Evolutionary conservation across 37 sponge, comb jelly and placozoan species (phyloP).

Genomic region (Tethya wilhelma): DNA sequence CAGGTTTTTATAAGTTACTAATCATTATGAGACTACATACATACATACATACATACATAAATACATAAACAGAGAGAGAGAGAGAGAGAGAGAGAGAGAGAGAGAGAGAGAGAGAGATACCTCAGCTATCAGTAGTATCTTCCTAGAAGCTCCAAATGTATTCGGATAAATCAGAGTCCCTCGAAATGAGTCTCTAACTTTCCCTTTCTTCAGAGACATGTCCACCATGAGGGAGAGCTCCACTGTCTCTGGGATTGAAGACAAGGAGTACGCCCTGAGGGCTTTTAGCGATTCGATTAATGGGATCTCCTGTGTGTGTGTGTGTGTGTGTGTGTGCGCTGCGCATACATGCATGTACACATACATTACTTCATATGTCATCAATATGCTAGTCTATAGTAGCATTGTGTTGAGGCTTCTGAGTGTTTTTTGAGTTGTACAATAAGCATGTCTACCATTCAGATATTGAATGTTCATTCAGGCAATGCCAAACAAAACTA

Average conservation of each 20-base stretch:
- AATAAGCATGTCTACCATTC: too few species aligned
- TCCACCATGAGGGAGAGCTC: slow-evolving; percentile 41
- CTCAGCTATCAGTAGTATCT: slow-evolving; percentile 60
- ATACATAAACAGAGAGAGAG: not conserved
- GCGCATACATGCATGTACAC: too few species aligned
- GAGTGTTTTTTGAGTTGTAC: too few species aligned
- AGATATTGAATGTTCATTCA: too few species aligned
- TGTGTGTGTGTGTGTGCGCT: too few species aligned
- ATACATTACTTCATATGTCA: too few species aligned
- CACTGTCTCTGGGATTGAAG: slow-evolving; percentile 55
- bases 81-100: not conserved
- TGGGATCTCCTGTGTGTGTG: not conserved
- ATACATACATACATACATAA: not conserved
- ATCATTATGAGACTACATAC: too few species aligned
- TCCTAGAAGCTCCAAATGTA: slow-evolving; percentile 47
- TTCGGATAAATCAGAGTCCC: slow-evolving; percentile 58
- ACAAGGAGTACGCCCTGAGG: slow-evolving; percentile 74
- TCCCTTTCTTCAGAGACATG: slow-evolving; percentile 31
- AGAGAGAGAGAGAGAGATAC: not conserved
- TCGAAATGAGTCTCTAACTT: slow-evolving; percentile 49
- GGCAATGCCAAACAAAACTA: too few species aligned
- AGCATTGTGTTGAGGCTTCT: too few species aligned
- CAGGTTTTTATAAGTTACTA: too few species aligned
- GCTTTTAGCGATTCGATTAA: slow-evolving; percentile 50
- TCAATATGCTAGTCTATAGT: too few species aligned